These are phyloP conservation scores for Macrotrachela quadricornifera DNA, from an alignment of 1,140 invertebrate genomes.

Conservation along the genomic window DNA sequence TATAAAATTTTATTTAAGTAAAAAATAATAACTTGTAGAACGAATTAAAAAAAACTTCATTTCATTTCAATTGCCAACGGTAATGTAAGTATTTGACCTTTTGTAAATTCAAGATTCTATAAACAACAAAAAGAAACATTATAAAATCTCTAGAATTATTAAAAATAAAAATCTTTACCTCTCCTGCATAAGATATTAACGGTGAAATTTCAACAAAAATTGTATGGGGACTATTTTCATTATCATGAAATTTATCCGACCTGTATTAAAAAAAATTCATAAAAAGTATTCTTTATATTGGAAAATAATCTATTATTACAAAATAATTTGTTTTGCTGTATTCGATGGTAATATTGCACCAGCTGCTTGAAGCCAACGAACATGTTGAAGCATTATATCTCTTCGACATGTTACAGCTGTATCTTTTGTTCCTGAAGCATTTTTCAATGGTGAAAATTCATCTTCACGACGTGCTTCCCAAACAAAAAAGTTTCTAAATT, in stretches of 20 bases:
- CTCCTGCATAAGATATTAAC: conserved; percentile 66
- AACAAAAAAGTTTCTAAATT: conserved; percentile 52
- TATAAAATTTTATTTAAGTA: too few species aligned
- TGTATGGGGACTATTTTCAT: conserved; percentile 24
- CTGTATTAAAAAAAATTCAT: conserved; percentile 3
- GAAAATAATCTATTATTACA: conserved; percentile 7
- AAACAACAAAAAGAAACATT: too few species aligned
- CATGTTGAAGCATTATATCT: conserved; percentile 58
- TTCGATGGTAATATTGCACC: conserved; percentile 41
- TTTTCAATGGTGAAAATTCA: conserved; percentile 92
- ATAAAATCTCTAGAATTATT: too few species aligned
- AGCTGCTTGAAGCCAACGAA: conserved; percentile 54
- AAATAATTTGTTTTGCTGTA: conserved; percentile 18
- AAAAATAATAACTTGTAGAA: too few species aligned
- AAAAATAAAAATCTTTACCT: conserved; percentile 14
- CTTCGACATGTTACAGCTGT: conserved; percentile 61
- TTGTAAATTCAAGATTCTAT: too few species aligned
- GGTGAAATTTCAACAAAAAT: conserved; percentile 69
- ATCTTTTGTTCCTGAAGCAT: conserved; percentile 54
- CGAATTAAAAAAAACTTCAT: too few species aligned
- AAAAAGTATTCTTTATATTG: conserved; percentile 3
- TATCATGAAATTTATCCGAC: conserved; percentile 22
- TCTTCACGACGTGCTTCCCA: conserved; percentile 75
- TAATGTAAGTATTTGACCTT: too few species aligned
- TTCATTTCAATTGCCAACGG: too few species aligned